Evolutionary conservation across 2,797 vertebrate species (phyloP), one percentile per base, ranked within the genome.

Genomic region (Xenopus petersii): DNA sequence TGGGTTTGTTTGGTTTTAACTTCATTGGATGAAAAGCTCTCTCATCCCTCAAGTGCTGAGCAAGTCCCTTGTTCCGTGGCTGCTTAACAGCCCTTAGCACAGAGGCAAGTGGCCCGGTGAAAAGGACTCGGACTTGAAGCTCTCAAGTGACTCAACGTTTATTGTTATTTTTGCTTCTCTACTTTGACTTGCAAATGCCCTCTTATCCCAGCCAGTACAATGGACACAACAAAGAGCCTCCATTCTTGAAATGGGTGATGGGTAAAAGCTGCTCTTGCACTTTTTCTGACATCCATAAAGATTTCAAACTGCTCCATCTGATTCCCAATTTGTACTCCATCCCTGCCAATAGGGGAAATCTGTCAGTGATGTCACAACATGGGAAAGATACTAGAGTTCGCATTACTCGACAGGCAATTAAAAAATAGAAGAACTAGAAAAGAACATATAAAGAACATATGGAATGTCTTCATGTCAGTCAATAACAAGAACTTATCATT

Each of bases 161-260:
- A 84, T 86, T 89, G 85, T 73, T 10, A 46, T 85, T 80, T 74
- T 64, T 12, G 5, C 33, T 48, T 33, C 9, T 21, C n/a, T 16
- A 42, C 56, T 86, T 89, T 86, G 85, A 85, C 85, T 85, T 86
- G 82, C 83, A 87, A 89, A 90, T 79, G 82, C 75, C 79, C 12
- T 10, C 36, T 73, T 67, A 70, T 63, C 46, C 64, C 47, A 65
- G 24, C 62, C 80, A 86, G 85, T 86, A 86, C 79, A 80, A 69
- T 67, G 76, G 49, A 81, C 70, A 73, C 4, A 13, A 11, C 3
- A 68, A 63, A 64, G 68, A 63, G 51, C 66, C 70, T 33, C 51
- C 51, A 70, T 70, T 64, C 30, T 42, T 55, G 51, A 16, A n/a
- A 13, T n/a, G 33, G 30, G n/a, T 15, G 33, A 13, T n/a, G 36